Evolutionary conservation across 1,140 invertebrate genomes (phyloP), one percentile per base, ranked within the genome.

Genomic region (Brachionus manjavacas): DNA sequence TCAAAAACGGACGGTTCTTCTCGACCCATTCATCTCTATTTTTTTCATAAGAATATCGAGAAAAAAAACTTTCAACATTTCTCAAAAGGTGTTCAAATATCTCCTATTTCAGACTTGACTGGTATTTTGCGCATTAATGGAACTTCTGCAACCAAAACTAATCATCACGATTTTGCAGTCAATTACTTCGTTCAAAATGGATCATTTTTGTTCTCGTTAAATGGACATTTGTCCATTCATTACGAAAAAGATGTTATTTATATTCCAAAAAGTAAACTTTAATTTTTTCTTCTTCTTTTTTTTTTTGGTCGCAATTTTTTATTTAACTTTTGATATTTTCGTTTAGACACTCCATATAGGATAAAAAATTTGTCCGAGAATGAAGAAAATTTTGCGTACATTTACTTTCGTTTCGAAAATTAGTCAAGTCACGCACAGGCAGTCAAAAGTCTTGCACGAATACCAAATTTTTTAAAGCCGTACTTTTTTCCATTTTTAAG

Each of bases 241-340:
- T 2, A 46, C 11, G 41, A 76, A 76, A 49, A 46, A 49, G 72
- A 76, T 76, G 72, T 76, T 35, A 76, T 76, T 4, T 49, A n/a
- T 25, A 49, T 76, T 8, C 72, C 72, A 8, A 25, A 23, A 49
- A 76, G 41, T 46, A 46, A 76, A n/a, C 12, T 20, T 72, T n/a
- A n/a, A n/a, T n/a, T 72, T 41, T 20, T 72, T 3, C 6, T 8
- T 16, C 41, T 20, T 72, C 16, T 14, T 39, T 14, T n/a, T 16
- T 39, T 31, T 3, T 3, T 31, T 2, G 7, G n/a, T n/a, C n/a
- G n/a, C n/a, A n/a, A n/a, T n/a, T n/a, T 35, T 35, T 7, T 0
- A 46, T 16, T 39, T 72, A 72, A 20, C 12, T 16, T 8, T 41
- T 72, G 7, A 41, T 14, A 8, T 20, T 72, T 72, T 72, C 8